Evolutionary conservation across 2,113 vertebrate genomes (phyloP), one percentile per base, ranked within the genome.

Genomic region (Clinocottus analis): DNA sequence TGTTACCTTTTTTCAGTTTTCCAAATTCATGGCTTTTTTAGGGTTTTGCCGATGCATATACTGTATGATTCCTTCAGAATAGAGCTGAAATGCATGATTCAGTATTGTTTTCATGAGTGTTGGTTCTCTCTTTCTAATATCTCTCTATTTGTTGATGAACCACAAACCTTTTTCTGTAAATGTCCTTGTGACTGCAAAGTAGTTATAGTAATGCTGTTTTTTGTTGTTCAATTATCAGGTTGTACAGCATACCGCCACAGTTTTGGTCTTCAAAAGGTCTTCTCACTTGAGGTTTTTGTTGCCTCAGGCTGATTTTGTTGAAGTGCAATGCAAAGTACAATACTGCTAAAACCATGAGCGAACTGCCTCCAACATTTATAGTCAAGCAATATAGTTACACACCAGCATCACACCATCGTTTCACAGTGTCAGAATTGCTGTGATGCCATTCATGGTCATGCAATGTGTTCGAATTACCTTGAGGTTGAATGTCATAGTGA

Each of bases 281-380:
- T 41, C 72, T 76, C 49, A 47, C 37, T 51, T 14, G 29, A 84
- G 21, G 43, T 14, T 27, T 58, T 47, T n/a, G 69, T 81, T 31
- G 63, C 64, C 33, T 47, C 25, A 1, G 59, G 73, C 37, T 68
- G 58, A n/a, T 71, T 73, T 68, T 1, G 13, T 17, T 65, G 21
- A 75, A 75, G 67, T 79, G 72, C 82, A 81, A 79, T 67, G 73
- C 60, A 63, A 83, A 67, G 33, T 69, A 43, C 55, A 72, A 63
- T 3, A 66, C 75, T 72, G 67, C 49, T 84, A 21, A 27, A 71
- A 66, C 10, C 7, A n/a, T 49, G 56, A 60, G 60, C 64, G 3
- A 11, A 33, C 55, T 55, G 25, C 61, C 63, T 60, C 43, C 19
- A 65, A 31, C 58, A 45, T 66, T 63, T 64, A 61, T 16, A 49